Base-by-base conservation (phyloP, 2,113 vertebrate genomes). In the Elgaria multicarinata region DNA sequence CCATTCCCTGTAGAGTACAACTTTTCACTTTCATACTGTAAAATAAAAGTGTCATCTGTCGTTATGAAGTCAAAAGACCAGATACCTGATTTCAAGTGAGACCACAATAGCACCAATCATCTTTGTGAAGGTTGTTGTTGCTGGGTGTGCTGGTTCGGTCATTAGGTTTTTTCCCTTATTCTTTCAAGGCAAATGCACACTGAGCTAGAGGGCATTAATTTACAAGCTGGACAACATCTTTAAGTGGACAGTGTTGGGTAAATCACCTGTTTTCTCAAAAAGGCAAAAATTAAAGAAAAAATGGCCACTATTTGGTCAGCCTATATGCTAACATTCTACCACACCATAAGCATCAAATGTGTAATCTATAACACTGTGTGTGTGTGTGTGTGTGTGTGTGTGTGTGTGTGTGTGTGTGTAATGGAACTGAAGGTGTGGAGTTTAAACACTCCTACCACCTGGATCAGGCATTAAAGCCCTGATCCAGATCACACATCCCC, bases 21-120 rank as follows among this genome's bases (percentile, higher is more conserved):
- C 1, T 6, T 26, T 87, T 89, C 66, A 7, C 1, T 80, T 76
- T 55, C 76, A 13, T 55, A 71, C 50, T 77, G 64, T 2, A 53
- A 78, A 62, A 62, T 3, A 20, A 62, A 87, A 53, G 50, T 6
- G 36, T 6, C 13, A 9, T 9, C 1, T 10, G 55, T 84, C 79
- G 67, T 67, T 74, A 28, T 72, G 42, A 83, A 18, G 31, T 78
- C 42, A 87, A 82, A 50, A 91, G 20, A 89, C 33, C 5, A 87
- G 31, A n/a, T 8, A 66, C 39, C 50, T 82, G 31, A 39, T 33
- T 87, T 66, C 9, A 72, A 71, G 3, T 39, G 71, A n/a, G n/a
- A 64, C 81, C 31, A 6, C 77, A 69, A 10, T 8, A 4, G 1
- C 69, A 33, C 28, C 24, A 10, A 58, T 58, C 12, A 58, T 0